Evolutionary conservation across 53 echinoderm and acorn worm genomes (phyloP), one percentile per base, ranked within the genome.

Genomic region (Arbacia lixula): DNA sequence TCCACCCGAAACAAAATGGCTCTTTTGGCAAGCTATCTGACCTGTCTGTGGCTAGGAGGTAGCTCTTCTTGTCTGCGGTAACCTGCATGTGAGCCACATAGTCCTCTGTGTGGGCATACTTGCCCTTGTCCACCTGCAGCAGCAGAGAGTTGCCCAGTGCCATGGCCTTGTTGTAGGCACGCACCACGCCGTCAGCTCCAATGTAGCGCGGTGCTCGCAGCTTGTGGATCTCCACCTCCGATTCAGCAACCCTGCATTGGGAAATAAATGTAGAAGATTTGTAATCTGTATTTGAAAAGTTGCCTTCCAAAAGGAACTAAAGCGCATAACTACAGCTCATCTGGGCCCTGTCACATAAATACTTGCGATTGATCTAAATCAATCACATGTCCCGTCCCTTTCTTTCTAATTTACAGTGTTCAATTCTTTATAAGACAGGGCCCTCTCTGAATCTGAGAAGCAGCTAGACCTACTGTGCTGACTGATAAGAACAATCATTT

Each of bases 41-140:
- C 97, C 83, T 88, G 88, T 90, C 88, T n/a, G 97, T 97, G 2
- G 92, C 84, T 3, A 97, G 61, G 16, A 97, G 86, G 53, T 77
- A 88, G 53, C 85, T 86, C 63, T 97, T 94, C 88, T 86, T 91
- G 56, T 95, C 93, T 14, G 74, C 60, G 2, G 94, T 97, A 2
- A 92, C 88, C 57, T 83, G 57, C 83, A 92, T 77, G 60, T 97
- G 97, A 4, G 86, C 88, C 9, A 97, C 71, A 27, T 97, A 97
- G 72, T 94, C 86, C 71, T 97, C 97, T 2, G 80, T 83, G 6
- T 72, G 71, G 42, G 88, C 88, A 55, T 49, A 97, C 46, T 90
- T 92, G 69, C 97, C 97, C 67, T 97, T 98, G 21, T 94, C 94
- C 3, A 90, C 85, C 76, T 86, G 88, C 20, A 86, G 90, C 4